Evolutionary conservation across 1,140 invertebrate genomes (phyloP).

Genomic region (Aradophagus sp.): DNA sequence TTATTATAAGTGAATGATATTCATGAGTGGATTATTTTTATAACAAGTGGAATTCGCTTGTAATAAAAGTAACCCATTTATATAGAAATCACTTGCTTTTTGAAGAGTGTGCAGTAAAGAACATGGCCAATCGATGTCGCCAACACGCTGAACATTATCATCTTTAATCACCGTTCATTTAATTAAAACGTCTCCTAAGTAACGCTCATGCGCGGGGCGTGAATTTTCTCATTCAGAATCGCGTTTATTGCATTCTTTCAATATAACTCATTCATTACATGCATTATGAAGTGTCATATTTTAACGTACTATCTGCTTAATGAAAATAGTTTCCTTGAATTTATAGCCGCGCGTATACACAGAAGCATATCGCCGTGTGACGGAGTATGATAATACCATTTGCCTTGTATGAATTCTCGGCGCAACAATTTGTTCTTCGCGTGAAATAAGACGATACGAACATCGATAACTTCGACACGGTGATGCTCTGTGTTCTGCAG

Average conservation of each 20-base stretch:
- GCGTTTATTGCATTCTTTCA: conserved; percentile 57
- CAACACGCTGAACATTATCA: conserved; percentile 16
- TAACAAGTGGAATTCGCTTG: too few relatives aligned
- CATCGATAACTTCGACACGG: conserved; percentile 20
- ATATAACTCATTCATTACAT: conserved; percentile 56
- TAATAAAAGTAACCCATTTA: neutral
- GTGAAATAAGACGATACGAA: conserved; percentile 36
- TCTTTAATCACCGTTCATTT: conserved; percentile 25
- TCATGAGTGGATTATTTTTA: too few relatives aligned
- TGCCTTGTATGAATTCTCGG: conserved; percentile 40
- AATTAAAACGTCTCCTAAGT: conserved; percentile 34
- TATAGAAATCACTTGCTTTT: neutral
- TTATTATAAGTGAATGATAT: too few relatives aligned
- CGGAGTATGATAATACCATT: conserved; percentile 41
- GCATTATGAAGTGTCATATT: conserved; percentile 54
- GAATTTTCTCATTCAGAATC: conserved; percentile 57
- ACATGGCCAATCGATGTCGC: too few relatives aligned
- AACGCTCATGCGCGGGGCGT: conserved; percentile 27
- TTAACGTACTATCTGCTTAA: conserved; percentile 55
- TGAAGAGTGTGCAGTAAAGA: conserved; percentile 1
- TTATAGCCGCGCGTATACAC: conserved; percentile 45
- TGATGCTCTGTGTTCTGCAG: too few relatives aligned
- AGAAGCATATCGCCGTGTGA: conserved; percentile 38
- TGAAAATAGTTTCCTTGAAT: conserved; percentile 57
- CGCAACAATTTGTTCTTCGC: conserved; percentile 35